Base-by-base conservation (phyloP, 30 jellyfish, hydroid and myxozoan genomes). In the Chrysaora quinquecirrha region DNA sequence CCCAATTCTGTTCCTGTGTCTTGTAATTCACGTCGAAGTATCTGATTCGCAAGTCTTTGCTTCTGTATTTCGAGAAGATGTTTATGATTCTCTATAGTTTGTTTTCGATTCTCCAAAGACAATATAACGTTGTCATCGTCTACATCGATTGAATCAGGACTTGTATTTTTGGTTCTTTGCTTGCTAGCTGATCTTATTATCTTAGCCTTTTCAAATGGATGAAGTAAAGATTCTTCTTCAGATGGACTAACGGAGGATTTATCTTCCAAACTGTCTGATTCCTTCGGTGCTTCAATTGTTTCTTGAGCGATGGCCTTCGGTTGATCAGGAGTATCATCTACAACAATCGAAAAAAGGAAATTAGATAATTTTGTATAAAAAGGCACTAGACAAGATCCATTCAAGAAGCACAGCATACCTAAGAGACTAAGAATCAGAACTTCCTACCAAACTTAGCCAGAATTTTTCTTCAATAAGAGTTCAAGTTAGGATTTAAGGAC, bases 151-250 rank as follows among this genome's bases (percentile, higher is more conserved):
- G 16, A 28, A 3, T n/a, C 52, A 14, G 30, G 30, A 1, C 30
- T 22, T 3, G 19, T 46, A 20, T 1, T 1, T 47, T 73, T 68
- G 50, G 34, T 52, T 29, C 9, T 69, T 62, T 28, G 0, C 28
- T 32, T 46, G 11, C 62, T 72, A 1, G 83, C 83, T 20, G 90
- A 80, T 66, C 90, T 65, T 1, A 80, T 56, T 30, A 80, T 23
- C 52, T 70, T 80, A 12, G 83, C 90, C 68, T 65, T 46, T 34
- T 80, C 90, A 34, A 80, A 43, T 46, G 90, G 90, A 56, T 80
- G 90, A 27, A 80, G 75, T 28, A 80, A 62, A n/a, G 83, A 65
- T 4, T 47, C 71, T 19, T 66, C 34, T 24, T 65, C 76, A 9
- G 68, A 52, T 11, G 71, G 75, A 34, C 60, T 29, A 30, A 47